Evolutionary conservation across 1,140 invertebrate species (phyloP), one percentile per base, ranked within the genome.

Genomic region (Zaprionus tsacasi): DNA sequence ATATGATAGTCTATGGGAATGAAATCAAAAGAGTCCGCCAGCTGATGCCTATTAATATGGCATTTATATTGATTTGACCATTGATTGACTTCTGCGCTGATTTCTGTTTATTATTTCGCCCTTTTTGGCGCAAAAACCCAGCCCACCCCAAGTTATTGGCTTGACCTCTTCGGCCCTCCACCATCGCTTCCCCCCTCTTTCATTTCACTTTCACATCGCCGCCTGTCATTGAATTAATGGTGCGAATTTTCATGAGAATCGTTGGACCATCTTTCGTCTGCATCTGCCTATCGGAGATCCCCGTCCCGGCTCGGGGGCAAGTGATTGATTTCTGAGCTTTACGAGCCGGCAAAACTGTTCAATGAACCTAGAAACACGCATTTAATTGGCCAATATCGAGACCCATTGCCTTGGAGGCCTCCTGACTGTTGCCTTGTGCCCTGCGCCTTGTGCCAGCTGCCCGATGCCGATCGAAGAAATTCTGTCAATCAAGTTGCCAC

Each of bases 31-130:
- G 15, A 43, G 15, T 50, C 6, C 35, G 21, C 8, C 12, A 55
- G 55, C 66, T 71, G 68, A 68, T 67, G 72, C 38, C 80, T 59
- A 80, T 83, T 88, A 82, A 83, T 80, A 80, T 80, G 67, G 60
- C 74, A 88, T 78, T 87, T 88, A 75, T 88, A 87, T 87, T 87
- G 85, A 87, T 87, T 88, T 87, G 85, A 87, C 79, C 83, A 83
- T 72, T 78, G 77, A 80, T 87, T 87, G 83, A 87, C 83, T 88
- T 83, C 68, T 88, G 80, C 85, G 65, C 78, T 88, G 83, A 87
- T 87, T 88, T 87, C 73, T 82, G 77, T 80, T 87, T 88, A 88
- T 87, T 87, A 80, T 80, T 69, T 80, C 74, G 70, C 83, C 74
- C 80, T 88, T 70, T 87, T 71, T 54, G 15, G 15, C 27, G 64